These are phyloP conservation scores for Calidris pugnax DNA, from an alignment of 2,113 vertebrate genomes.

Conservation along the genomic window DNA sequence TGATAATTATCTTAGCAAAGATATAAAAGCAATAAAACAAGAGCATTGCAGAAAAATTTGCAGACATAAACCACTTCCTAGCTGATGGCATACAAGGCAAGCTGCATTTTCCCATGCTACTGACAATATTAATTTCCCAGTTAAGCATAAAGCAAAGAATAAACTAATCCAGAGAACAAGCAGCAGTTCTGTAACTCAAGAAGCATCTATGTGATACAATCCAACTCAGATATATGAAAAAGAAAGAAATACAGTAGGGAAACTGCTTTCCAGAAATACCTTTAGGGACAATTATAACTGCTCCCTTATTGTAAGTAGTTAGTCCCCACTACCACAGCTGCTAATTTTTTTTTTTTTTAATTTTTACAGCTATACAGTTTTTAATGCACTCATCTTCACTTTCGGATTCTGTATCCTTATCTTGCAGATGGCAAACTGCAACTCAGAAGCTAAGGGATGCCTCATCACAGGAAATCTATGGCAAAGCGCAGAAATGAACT, in stretches of 20 bases:
- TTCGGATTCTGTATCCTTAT: background rate
- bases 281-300: background rate
- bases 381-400: background rate
- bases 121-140: background rate
- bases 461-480: background rate
- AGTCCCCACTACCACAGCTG: background rate
- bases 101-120: background rate
- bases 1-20: background rate
- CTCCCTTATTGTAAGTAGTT: background rate
- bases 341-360: background rate
- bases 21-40: constrained; percentile 15
- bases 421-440: background rate
- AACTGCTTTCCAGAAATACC: background rate
- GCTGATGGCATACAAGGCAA: background rate
- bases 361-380: background rate
- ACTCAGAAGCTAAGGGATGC: background rate
- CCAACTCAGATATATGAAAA: background rate
- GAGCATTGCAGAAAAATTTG: background rate
- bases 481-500: background rate
- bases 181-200: background rate
- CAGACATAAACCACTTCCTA: background rate
- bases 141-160: background rate
- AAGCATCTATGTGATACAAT: background rate
- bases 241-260: background rate
- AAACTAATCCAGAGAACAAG: background rate